Evolutionary conservation across 2,797 vertebrate species (phyloP), one percentile per base, ranked within the genome.

Genomic region (Myiothlypis chrysogaster): DNA sequence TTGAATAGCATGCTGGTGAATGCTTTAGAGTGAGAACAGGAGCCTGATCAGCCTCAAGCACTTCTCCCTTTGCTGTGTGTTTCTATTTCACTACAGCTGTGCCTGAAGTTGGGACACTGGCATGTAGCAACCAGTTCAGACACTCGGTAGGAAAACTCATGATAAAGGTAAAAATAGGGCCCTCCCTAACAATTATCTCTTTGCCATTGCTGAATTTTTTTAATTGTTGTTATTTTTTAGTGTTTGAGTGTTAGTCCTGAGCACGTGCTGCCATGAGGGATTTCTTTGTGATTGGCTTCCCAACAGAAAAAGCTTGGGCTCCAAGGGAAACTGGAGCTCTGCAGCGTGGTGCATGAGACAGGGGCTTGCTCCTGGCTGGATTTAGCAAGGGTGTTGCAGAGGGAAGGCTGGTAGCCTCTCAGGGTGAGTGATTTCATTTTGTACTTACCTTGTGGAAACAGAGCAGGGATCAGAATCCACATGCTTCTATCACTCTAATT

Each of bases 181-280:
- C 14, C 32, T 68, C 14, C 16, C 14, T 35, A 57, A 12, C 12
- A 7, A 8, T 73, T 77, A 47, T 41, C 21, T 59, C 15, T 41
- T 91, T n/a, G 6, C 19, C 17, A 18, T 20, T 14, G 43, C 8
- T 56, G 28, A 18, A 5, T n/a, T 52, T 16, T 37, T 69, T 50
- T 0, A 15, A 14, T 60, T 43, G 8, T 14, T 44, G 2, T 21
- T 14, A 15, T 43, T 64, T 34, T n/a, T 56, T 8, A 12, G 25
- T 60, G 32, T 63, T 52, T 47, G 55, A 27, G 32, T 14, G 20
- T 4, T 56, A 57, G 27, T 35, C 27, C 23, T 8, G 4, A 63
- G 10, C 23, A 12, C 0, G 0, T 19, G 14, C 9, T 82, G 43
- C 39, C 0, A 0, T 25, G 24, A 56, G 27, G 14, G 32, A 15